These are phyloP conservation scores for Microplitis deprimator DNA, from an alignment of 2,888 invertebrate species.

Conservation along the genomic window DNA sequence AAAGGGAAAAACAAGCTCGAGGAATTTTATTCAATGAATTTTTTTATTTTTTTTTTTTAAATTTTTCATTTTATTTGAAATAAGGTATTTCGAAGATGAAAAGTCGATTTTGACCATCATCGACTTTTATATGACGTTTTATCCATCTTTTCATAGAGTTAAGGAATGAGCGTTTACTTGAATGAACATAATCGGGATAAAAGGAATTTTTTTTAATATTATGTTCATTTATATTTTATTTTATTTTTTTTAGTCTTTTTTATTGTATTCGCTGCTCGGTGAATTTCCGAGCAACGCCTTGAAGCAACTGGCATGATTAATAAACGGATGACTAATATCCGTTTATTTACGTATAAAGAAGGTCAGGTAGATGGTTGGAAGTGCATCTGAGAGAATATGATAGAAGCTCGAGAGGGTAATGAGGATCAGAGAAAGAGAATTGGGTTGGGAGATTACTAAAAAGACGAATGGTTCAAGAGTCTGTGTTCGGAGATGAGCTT, in stretches of 20 bases:
- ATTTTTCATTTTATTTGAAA: background rate
- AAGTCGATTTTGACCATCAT: slow-evolving; percentile 17
- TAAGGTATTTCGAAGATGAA: slow-evolving; percentile 20
- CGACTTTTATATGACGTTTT: slow-evolving; percentile 25
- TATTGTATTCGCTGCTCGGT: slow-evolving; percentile 37
- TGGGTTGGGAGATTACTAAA: slow-evolving; percentile 2
- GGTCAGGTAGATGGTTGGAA: slow-evolving; percentile 7
- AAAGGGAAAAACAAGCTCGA: slow-evolving; percentile 16
- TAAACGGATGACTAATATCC: slow-evolving; percentile 51
- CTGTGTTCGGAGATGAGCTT: slow-evolving; percentile 29
- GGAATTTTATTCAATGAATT: background rate
- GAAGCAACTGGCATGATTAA: slow-evolving; percentile 52
- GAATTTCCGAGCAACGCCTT: slow-evolving; percentile 42
- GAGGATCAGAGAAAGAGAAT: slow-evolving; percentile 44
- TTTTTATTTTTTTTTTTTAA: background rate
- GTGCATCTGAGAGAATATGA: slow-evolving; percentile 20
- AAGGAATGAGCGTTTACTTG: slow-evolving; percentile 17
- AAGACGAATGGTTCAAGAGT: slow-evolving; percentile 17
- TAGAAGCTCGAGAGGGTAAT: slow-evolving; percentile 20
- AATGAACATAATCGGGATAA: slow-evolving; percentile 31
- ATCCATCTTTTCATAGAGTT: slow-evolving; percentile 17
- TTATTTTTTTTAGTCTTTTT: slow-evolving; percentile 30
- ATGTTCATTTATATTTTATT: background rate
- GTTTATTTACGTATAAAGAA: slow-evolving; percentile 45
- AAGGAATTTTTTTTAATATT: slow-evolving; percentile 16